Percentiles rank a stretch among this genome's conserved stretches.
phyloP scores from a whole-genome alignment of 2,888 invertebrate species.

The Machimus rusticus region DNA sequence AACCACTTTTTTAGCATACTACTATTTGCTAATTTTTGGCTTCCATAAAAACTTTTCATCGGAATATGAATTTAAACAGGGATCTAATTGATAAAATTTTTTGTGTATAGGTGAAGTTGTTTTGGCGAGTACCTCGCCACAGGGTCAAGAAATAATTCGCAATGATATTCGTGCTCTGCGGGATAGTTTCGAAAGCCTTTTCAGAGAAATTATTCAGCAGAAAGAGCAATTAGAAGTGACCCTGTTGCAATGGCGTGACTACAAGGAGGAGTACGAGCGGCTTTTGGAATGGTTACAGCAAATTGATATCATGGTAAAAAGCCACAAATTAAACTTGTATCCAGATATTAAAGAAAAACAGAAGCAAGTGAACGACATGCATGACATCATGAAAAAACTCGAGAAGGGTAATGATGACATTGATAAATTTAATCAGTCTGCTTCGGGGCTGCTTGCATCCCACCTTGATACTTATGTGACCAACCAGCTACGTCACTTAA shows the following conservation, averaged over 20 bases:
- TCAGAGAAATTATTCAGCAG: slow-evolving; percentile 85
- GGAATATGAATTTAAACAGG: background rate
- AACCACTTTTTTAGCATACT: background rate
- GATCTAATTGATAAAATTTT: background rate
- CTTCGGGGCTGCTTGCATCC: slow-evolving; percentile 78
- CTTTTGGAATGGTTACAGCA: slow-evolving; percentile 93
- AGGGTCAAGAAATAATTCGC: slow-evolving; percentile 80
- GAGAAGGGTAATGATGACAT: slow-evolving; percentile 82
- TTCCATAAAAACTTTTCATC: background rate
- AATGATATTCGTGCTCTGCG: slow-evolving; percentile 86
- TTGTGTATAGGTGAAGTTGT: slow-evolving; percentile 72
- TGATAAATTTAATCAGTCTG: slow-evolving; percentile 81
- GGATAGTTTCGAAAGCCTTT: slow-evolving; percentile 84
- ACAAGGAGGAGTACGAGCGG: slow-evolving; percentile 91
- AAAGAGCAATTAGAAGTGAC: slow-evolving; percentile 84
- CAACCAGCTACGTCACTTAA: slow-evolving; percentile 84
- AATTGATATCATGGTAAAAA: slow-evolving; percentile 88
- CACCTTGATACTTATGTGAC: slow-evolving; percentile 88
- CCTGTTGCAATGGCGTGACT: slow-evolving; percentile 85
- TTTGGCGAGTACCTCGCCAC: slow-evolving; percentile 80
- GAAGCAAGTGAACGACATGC: slow-evolving; percentile 83
- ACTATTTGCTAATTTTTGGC: background rate
- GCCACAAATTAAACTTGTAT: slow-evolving; percentile 83
- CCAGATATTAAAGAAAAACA: slow-evolving; percentile 83
- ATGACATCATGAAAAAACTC: slow-evolving; percentile 77